A percentile compares a stretch with the other conserved stretches of the same genome.
Conservation (phyloP, 2,797 vertebrate genomes). For the Urocyon cinereoargenteus region DNA sequence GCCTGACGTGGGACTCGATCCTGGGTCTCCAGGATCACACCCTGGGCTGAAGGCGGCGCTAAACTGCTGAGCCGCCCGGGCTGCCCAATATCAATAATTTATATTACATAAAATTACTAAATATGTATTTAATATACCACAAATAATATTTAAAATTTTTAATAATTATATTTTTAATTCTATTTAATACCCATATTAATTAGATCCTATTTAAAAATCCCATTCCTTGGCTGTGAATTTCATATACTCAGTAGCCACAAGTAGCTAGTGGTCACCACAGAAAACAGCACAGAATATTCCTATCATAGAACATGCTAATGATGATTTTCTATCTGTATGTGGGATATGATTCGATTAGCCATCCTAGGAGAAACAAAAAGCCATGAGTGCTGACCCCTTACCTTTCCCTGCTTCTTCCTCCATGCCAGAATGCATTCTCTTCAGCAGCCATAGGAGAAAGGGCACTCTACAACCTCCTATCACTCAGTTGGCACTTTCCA, state of each 20-base stretch:
- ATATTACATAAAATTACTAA: not conserved
- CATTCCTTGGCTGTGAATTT: not conserved
- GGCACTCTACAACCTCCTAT: not conserved
- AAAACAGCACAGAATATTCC: not conserved
- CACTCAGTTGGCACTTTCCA: not conserved
- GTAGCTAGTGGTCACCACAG: not conserved
- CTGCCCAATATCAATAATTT: not conserved
- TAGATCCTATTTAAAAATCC: not conserved
- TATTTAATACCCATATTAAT: not conserved
- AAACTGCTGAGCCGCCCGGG: no score
- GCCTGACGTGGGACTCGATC: no score
- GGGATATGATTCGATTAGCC: not conserved
- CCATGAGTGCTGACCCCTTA: not conserved
- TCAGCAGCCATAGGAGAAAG: not conserved
- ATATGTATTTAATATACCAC: not conserved
- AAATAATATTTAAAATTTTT: not conserved
- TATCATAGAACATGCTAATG: no score
- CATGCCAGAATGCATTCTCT: not conserved
- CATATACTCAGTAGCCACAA: not conserved
- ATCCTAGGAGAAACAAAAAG: not conserved
- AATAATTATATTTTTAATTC: not conserved
- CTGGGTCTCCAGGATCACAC: no score
- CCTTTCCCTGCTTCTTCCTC: not conserved
- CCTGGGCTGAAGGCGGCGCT: no score
- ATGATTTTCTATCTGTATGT: rapidly evolving